A percentile compares a stretch with the other conserved stretches of the same genome.
These are phyloP conservation scores for Platycheirus rosarum DNA, from an alignment of 2,888 invertebrate species.

Conservation along the genomic window DNA sequence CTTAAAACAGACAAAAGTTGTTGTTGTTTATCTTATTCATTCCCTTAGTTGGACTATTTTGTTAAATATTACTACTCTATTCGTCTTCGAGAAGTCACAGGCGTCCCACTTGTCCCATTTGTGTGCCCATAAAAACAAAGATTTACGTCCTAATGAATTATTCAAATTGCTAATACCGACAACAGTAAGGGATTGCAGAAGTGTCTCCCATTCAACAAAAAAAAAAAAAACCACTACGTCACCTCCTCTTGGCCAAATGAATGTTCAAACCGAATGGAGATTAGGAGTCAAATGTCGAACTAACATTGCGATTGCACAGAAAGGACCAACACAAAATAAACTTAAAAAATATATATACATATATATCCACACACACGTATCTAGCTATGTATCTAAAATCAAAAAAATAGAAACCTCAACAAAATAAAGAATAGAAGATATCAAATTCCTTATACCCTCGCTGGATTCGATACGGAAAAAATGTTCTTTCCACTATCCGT, in stretches of 20 bases:
- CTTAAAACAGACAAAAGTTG: not conserved
- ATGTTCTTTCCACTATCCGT: not conserved
- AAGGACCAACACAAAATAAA: conserved; percentile 6
- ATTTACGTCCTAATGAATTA: conserved; percentile 68
- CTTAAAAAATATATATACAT: conserved; percentile 6
- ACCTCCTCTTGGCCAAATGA: conserved; percentile 29
- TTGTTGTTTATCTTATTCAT: conserved; percentile 42
- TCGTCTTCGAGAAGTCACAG: conserved; percentile 14
- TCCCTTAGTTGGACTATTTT: conserved; percentile 44
- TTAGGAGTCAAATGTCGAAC: conserved; percentile 50
- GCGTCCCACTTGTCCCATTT: conserved; percentile 28
- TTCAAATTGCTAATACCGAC: conserved; percentile 59
- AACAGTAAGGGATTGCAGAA: conserved; percentile 36
- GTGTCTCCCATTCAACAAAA: too few relatives aligned
- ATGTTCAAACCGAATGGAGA: conserved; percentile 46
- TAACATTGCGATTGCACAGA: conserved; percentile 43
- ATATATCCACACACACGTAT: too few relatives aligned
- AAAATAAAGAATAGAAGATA: conserved; percentile 50
- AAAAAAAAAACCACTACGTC: conserved; percentile 6
- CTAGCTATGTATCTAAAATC: conserved; percentile 11
- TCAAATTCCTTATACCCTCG: conserved; percentile 50
- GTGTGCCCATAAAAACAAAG: conserved; percentile 55
- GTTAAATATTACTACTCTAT: conserved; percentile 44
- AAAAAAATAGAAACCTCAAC: conserved; percentile 51
- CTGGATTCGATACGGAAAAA: conserved; percentile 11